Conservation (phyloP, 2,797 vertebrate species). For the Catharus ustulatus region DNA sequence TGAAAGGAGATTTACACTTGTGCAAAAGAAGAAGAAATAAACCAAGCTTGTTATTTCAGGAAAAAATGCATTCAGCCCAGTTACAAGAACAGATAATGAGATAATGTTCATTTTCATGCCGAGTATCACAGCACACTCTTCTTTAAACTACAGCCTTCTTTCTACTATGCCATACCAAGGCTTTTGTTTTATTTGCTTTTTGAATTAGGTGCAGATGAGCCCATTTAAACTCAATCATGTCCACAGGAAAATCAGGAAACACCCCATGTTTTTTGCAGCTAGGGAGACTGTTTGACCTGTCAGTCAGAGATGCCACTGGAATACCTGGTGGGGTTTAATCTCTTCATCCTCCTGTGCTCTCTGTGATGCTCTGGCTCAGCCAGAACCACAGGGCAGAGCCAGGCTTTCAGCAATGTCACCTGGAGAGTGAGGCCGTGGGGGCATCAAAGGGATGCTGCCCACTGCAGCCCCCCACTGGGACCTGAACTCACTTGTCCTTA, state of each 20-base stretch:
- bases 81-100: not conserved
- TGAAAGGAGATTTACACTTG: not conserved
- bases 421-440: rapidly evolving
- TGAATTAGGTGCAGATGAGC: not conserved
- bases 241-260: not conserved
- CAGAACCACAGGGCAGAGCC: rapidly evolving
- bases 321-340: not conserved
- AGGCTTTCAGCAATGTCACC: rapidly evolving
- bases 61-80: not conserved
- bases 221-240: not conserved
- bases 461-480: rapidly evolving
- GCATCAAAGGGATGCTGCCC: not conserved
- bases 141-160: not conserved
- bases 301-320: not conserved
- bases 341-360: not conserved
- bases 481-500: not conserved
- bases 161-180: not conserved
- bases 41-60: not conserved
- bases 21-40: not conserved
- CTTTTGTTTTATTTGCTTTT: not conserved
- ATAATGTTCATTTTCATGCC: not conserved
- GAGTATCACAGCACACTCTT: not conserved
- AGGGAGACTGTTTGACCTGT: not conserved
- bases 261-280: not conserved
- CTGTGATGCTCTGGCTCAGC: not conserved